phyloP scores from a whole-genome alignment of 1,140 invertebrate species.

The Drosophila prosaltans region DNA sequence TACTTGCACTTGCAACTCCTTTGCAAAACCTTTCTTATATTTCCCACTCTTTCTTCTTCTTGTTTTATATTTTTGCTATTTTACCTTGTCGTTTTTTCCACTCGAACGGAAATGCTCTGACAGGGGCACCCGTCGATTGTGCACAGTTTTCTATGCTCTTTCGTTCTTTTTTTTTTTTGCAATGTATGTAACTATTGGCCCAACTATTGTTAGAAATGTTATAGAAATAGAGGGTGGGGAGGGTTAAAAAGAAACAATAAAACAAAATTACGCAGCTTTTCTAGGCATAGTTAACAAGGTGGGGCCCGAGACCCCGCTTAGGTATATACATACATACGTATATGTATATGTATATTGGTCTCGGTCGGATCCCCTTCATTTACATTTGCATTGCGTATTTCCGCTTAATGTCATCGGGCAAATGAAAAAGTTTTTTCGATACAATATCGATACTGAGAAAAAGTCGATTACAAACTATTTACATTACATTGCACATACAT shows the following conservation, averaged over 20 bases:
- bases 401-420: conserved; percentile 78
- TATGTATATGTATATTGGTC: conserved; percentile 1
- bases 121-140: conserved; percentile 53
- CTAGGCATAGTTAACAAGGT: conserved; percentile 53
- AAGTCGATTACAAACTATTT: conserved; percentile 68
- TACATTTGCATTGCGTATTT: conserved; percentile 82
- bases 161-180: not conserved
- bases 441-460: conserved; percentile 41
- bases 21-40: not conserved
- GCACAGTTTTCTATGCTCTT: not conserved
- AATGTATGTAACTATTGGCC: conserved; percentile 57
- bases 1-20: not conserved
- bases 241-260: no score
- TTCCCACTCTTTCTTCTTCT: not conserved
- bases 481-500: conserved; percentile 33
- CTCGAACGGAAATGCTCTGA: conserved; percentile 74
- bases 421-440: conserved; percentile 69
- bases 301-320: not conserved
- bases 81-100: conserved; percentile 65
- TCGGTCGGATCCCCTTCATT: conserved; percentile 26
- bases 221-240: conserved; percentile 5
- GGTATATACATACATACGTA: not conserved
- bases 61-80: conserved; percentile 25
- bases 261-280: conserved; percentile 64
- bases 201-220: conserved; percentile 78